Conservation (phyloP, 1,140 invertebrate genomes). For the Anagrus nilaparvatae region DNA sequence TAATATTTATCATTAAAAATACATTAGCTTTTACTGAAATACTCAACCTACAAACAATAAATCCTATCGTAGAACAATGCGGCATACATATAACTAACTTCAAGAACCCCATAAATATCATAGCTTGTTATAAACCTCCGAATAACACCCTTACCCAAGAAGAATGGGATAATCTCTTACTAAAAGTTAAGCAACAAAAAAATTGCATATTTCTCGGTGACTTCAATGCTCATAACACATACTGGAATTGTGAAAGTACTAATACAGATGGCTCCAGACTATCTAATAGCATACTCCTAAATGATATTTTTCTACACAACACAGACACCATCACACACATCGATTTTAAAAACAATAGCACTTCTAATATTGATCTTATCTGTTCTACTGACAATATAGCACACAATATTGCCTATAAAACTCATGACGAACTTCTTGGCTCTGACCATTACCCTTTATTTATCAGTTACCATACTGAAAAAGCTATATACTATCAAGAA, state of each 20-base stretch:
- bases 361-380: slow-evolving; percentile 11
- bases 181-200: too few species aligned
- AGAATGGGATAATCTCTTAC: neutral
- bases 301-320: slow-evolving; percentile 1
- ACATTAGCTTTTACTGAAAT: neutral
- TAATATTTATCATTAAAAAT: neutral
- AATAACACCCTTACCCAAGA: neutral
- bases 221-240: slow-evolving; percentile 3
- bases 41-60: neutral
- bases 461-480: slow-evolving; percentile 18
- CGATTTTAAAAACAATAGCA: neutral
- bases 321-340: neutral
- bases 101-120: neutral
- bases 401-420: slow-evolving; percentile 20
- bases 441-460: slow-evolving; percentile 28
- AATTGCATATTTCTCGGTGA: slow-evolving; percentile 1
- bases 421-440: slow-evolving; percentile 20
- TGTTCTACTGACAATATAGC: slow-evolving; percentile 16
- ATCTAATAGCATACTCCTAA: neutral
- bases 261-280: neutral
- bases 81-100: neutral
- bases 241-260: slow-evolving; percentile 2
- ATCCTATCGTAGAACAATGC: neutral
- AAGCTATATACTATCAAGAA: slow-evolving; percentile 10
- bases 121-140: slow-evolving; percentile 1